phyloP scores from a whole-genome alignment of 2,113 vertebrate species.

The Ictalurus punctatus region DNA sequence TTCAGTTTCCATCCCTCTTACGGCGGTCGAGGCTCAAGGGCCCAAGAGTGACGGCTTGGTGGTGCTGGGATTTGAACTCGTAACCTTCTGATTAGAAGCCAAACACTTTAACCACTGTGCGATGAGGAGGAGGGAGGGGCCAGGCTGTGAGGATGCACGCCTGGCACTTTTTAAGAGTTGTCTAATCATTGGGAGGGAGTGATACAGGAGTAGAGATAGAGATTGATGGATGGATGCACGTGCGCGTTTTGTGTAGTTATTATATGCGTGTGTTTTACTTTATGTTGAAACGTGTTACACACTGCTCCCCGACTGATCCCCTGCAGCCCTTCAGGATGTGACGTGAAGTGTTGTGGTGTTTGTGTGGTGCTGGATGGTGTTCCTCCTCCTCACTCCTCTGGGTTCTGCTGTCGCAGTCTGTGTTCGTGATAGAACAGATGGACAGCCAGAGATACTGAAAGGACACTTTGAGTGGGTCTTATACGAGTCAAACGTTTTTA shows the following conservation, averaged over 20 bases:
- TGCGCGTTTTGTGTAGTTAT: too few species aligned
- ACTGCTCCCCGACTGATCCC: too few species aligned
- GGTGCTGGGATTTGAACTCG: background rate
- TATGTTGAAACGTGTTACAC: too few species aligned
- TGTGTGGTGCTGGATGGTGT: background rate
- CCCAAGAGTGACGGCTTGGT: background rate
- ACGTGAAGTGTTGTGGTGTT: background rate
- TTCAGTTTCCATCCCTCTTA: too few species aligned
- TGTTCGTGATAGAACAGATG: background rate
- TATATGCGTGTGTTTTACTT: too few species aligned
- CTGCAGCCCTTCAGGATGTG: background rate
- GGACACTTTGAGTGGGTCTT: background rate
- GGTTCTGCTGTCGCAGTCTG: background rate
- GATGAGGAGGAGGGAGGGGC: too few species aligned
- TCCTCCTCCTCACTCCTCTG: background rate
- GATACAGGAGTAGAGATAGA: too few species aligned
- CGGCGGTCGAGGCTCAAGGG: background rate
- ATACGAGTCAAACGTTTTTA: background rate
- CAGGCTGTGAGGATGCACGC: too few species aligned
- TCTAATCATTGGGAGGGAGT: too few species aligned
- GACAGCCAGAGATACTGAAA: background rate
- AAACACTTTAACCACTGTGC: background rate
- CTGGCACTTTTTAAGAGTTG: too few species aligned
- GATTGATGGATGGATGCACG: too few species aligned
- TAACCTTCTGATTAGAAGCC: background rate